A percentile compares a stretch with the other conserved stretches of the same genome.
Evolutionary conservation across 2,888 invertebrate genomes (phyloP).

Genomic region (Apocheima hispidaria): DNA sequence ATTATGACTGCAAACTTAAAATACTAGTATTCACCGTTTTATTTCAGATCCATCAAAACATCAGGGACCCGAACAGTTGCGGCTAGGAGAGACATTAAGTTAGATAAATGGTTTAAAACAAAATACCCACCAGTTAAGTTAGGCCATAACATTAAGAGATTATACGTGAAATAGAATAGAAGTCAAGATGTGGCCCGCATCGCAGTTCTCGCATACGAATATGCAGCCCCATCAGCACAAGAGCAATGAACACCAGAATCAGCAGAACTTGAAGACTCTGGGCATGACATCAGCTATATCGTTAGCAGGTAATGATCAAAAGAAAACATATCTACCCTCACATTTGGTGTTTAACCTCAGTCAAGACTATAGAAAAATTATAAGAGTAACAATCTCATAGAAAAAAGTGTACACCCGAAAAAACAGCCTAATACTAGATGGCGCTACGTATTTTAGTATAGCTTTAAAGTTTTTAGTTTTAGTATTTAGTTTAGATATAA

Average conservation of each 20-base stretch:
- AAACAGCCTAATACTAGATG: no score
- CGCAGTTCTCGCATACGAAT: constrained; percentile 80
- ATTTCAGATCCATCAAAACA: constrained; percentile 1
- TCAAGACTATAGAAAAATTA: no score
- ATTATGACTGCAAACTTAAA: no score
- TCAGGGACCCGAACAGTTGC: constrained; percentile 47
- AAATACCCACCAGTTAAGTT: constrained; percentile 40
- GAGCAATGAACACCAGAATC: constrained; percentile 80
- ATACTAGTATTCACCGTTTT: neutral
- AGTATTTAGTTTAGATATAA: no score
- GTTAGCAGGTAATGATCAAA: constrained; percentile 88
- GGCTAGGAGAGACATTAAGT: constrained; percentile 55
- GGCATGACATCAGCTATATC: constrained; percentile 99
- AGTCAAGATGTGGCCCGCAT: constrained; percentile 84
- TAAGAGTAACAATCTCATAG: no score
- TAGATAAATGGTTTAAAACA: constrained; percentile 51
- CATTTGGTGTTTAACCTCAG: no score
- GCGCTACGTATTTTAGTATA: no score
- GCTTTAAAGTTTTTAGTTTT: no score
- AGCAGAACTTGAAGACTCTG: constrained; percentile 88
- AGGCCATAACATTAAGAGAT: constrained; percentile 44
- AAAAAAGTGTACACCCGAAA: no score
- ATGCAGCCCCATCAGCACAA: constrained; percentile 58
- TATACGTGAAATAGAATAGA: constrained; percentile 39
- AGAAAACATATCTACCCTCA: no score